Conservation (phyloP, 2,113 vertebrate genomes). For the Nyctereutes procyonoides region DNA sequence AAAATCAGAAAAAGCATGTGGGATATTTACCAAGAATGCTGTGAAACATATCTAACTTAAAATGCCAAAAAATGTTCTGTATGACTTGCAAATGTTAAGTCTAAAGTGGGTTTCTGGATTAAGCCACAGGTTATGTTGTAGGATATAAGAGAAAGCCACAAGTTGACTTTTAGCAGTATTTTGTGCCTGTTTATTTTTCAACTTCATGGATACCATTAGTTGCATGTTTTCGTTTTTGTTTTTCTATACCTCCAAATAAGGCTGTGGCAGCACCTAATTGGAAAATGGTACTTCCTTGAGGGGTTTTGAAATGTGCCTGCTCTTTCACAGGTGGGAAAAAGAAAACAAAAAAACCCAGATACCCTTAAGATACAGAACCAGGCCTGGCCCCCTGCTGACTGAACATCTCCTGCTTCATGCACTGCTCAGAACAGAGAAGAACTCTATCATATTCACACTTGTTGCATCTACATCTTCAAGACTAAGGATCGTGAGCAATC, state of each 20-base stretch:
- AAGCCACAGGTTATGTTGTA: neutral
- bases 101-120: neutral
- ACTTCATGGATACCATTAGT: neutral
- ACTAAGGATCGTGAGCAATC: neutral
- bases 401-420: neutral
- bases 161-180: neutral
- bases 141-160: neutral
- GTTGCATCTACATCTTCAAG: neutral
- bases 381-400: neutral
- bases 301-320: neutral
- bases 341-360: neutral
- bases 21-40: neutral
- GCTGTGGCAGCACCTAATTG: neutral
- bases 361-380: neutral
- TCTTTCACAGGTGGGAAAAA: neutral
- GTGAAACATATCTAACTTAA: slow-evolving; percentile 19
- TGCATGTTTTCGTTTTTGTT: neutral
- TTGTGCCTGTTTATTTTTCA: slow-evolving; percentile 21
- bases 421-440: neutral
- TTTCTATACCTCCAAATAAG: neutral
- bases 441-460: neutral
- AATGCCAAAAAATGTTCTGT: neutral
- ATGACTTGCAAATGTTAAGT: neutral
- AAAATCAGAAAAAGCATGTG: neutral
- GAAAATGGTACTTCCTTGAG: neutral